Percentiles rank a stretch among this genome's conserved stretches.
phyloP scores from a whole-genome alignment of 2,113 vertebrate species.

The Carollia perspicillata region DNA sequence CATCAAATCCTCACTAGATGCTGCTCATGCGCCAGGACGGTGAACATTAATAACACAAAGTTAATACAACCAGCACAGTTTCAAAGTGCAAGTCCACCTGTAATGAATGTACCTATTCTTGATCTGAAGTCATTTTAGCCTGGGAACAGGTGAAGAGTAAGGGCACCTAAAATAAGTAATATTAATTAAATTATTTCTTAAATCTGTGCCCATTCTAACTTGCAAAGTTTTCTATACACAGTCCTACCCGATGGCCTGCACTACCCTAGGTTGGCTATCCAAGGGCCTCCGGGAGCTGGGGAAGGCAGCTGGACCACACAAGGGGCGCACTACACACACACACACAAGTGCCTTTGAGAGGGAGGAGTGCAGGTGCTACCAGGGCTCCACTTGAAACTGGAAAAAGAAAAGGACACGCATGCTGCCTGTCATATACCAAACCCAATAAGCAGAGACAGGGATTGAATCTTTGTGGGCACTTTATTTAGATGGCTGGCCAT shows the following conservation, averaged over 20 bases:
- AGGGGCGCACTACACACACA: not conserved
- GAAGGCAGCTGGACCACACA: not conserved
- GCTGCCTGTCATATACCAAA: too few species aligned
- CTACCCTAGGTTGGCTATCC: accelerated
- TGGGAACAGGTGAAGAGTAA: not conserved
- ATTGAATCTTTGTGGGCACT: too few species aligned
- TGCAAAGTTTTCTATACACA: not conserved
- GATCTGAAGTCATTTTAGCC: not conserved
- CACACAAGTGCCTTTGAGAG: not conserved
- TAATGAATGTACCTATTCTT: not conserved
- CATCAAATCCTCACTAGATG: not conserved
- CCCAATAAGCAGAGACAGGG: too few species aligned
- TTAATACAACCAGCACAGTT: not conserved
- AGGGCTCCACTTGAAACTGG: not conserved
- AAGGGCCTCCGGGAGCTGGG: not conserved
- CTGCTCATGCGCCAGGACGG: not conserved
- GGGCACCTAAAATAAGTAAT: not conserved
- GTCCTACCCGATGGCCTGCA: not conserved
- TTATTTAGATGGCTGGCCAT: too few species aligned
- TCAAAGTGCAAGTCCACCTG: not conserved
- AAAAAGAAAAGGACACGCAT: too few species aligned
- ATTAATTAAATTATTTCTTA: not conserved
- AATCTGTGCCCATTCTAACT: not conserved
- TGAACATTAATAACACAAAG: not conserved
- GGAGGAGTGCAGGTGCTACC: accelerated